phyloP scores from a whole-genome alignment of 2,888 invertebrate genomes.

The Caenorhabditis macrosperma region DNA sequence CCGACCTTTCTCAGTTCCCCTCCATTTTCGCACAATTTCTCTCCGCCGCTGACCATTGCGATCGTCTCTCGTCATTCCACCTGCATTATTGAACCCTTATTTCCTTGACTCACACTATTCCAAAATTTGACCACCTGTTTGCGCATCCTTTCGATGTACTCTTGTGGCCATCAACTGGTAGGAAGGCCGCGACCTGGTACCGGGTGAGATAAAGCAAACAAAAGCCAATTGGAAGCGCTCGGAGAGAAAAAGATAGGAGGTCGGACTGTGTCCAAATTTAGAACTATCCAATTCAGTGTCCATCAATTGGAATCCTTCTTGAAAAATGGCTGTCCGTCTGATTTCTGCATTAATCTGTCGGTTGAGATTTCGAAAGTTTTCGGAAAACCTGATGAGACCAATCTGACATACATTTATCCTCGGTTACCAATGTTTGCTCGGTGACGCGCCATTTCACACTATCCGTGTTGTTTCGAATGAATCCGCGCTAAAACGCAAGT shows the following conservation, averaged over 20 bases:
- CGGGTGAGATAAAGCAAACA: constrained; percentile 54
- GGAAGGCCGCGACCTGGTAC: constrained; percentile 56
- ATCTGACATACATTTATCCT: constrained; percentile 29
- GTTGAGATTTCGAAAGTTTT: constrained; percentile 7
- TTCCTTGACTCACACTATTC: constrained; percentile 30
- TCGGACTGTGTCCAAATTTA: not conserved
- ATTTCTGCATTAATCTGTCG: not conserved
- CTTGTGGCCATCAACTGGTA: constrained; percentile 51
- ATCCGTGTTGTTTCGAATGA: constrained; percentile 50
- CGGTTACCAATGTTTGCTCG: constrained; percentile 61
- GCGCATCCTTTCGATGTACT: constrained; percentile 37
- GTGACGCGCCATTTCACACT: constrained; percentile 46
- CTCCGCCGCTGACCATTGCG: not conserved
- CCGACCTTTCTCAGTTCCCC: not conserved
- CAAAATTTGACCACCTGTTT: constrained; percentile 57
- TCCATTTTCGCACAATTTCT: not conserved
- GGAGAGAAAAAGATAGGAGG: constrained; percentile 12
- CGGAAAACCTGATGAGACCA: constrained; percentile 29
- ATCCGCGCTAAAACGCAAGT: constrained; percentile 3
- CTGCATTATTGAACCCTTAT: not conserved
- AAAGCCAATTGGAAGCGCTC: constrained; percentile 25
- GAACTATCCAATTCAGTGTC: constrained; percentile 21
- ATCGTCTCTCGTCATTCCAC: not conserved
- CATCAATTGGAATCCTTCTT: no score
- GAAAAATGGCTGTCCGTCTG: no score